A percentile compares a stretch with the other conserved stretches of the same genome.
Evolutionary conservation across 64 coral and sea anemone species (phyloP).

Genomic region (Anthopleura sola): DNA sequence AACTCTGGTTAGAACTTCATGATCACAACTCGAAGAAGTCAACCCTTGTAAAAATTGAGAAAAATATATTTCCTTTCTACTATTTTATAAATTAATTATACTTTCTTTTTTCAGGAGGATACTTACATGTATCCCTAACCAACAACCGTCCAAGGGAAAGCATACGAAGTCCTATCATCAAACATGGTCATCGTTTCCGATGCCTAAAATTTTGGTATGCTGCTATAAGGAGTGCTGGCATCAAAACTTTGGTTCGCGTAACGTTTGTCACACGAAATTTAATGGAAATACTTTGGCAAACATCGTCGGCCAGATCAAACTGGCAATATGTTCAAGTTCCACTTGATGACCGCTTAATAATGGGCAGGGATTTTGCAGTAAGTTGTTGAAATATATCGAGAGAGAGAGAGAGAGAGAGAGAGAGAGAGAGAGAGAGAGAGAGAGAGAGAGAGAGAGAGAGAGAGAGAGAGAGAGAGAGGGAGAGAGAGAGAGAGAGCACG

Average conservation of each 20-base stretch:
- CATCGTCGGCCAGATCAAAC: not conserved
- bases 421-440: no score
- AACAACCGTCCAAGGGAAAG: no score
- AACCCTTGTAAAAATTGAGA: no score
- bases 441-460: no score
- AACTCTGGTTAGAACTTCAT: no score
- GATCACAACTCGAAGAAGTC: no score
- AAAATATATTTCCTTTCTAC: no score
- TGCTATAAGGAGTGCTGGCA: not conserved
- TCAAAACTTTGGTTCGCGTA: not conserved
- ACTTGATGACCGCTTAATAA: not conserved
- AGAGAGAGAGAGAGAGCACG: no score
- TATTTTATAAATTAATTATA: not conserved
- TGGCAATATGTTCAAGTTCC: not conserved
- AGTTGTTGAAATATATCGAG: no score
- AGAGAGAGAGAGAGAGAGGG: no score
- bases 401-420: no score
- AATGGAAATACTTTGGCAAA: not conserved
- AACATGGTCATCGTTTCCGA: not conserved
- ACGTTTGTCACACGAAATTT: not conserved
- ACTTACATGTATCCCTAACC: not conserved
- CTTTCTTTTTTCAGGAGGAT: not conserved
- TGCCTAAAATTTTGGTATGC: slow-evolving; percentile 48
- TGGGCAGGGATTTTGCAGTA: no score
- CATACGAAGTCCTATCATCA: not conserved